phyloP scores from a whole-genome alignment of 2,888 invertebrate species.

The Eledona agricola region DNA sequence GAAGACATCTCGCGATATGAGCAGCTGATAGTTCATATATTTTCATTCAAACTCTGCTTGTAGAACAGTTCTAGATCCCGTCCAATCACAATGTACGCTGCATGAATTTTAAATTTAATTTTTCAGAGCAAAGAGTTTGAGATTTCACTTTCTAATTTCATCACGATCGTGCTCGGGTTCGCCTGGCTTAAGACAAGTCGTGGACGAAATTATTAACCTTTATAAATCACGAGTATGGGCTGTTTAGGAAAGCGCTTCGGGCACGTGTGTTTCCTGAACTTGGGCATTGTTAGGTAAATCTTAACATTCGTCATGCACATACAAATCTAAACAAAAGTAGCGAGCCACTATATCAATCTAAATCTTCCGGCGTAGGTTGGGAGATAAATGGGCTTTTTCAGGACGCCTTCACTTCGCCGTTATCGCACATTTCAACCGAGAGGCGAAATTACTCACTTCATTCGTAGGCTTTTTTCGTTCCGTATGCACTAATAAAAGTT shows the following conservation, averaged over 20 bases:
- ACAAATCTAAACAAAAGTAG: constrained; percentile 51
- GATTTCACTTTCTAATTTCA: constrained; percentile 23
- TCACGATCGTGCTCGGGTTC: no score
- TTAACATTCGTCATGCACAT: constrained; percentile 48
- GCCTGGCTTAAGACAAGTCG: no score
- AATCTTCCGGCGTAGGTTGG: constrained; percentile 42
- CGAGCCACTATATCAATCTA: constrained; percentile 48
- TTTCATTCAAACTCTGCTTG: no score
- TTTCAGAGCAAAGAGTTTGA: neutral
- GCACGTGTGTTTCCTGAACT: constrained; percentile 38
- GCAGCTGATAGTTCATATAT: no score
- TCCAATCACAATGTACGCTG: no score
- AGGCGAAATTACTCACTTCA: constrained; percentile 10
- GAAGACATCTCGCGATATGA: no score
- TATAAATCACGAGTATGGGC: constrained; percentile 40
- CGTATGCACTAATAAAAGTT: no score
- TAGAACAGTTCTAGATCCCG: no score
- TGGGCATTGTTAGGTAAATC: constrained; percentile 45
- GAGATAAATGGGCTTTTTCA: constrained; percentile 41
- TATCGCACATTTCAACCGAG: constrained; percentile 12
- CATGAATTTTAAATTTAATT: neutral
- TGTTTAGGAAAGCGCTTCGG: constrained; percentile 43
- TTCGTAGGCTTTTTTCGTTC: constrained; percentile 24
- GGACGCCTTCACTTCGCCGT: constrained; percentile 18
- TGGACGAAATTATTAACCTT: constrained; percentile 18